Evolutionary conservation across 2,888 invertebrate genomes (phyloP), one percentile per base, ranked within the genome.

Genomic region (Watsonalla binaria): DNA sequence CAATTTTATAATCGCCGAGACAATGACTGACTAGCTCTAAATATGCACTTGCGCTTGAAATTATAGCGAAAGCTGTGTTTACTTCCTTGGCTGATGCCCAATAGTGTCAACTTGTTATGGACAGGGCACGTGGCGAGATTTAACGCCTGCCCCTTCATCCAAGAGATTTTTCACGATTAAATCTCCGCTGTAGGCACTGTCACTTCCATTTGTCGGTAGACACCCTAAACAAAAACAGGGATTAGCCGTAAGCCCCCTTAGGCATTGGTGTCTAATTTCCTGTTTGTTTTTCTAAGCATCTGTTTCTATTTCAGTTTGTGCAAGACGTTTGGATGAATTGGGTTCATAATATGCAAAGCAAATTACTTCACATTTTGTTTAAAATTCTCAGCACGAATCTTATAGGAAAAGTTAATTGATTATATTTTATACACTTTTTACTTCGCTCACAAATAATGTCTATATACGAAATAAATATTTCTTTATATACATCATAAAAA

Each of bases 131-230:
- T 87, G 89, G 73, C 83, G 59, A 74, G 86, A 80, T 82, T 89
- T 86, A 88, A 74, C 80, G 76, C 68, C 64, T 70, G 71, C 68
- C 79, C 75, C 76, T 71, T 74, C 75, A 73, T 69, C 74, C 73
- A 63, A 81, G 76, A 82, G 84, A 87, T 87, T 89, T 87, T 89
- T 85, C 88, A 84, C 85, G 85, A 88, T 88, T 87, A 88, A 89
- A 89, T 86, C 82, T 82, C 79, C 82, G 77, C 78, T 80, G 79
- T 76, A 81, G 76, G 75, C 71, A 76, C 83, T 87, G 88, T 89
- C 90, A 86, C 76, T 86, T 75, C 81, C 87, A 90, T 88, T 89
- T 86, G 88, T 80, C 80, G 82, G 76, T 84, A 80, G 78, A 72
- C 84, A 79, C 86, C 87, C 88, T 86, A 78, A 79, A 88, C 85